Conservation (phyloP, 2,797 vertebrate genomes). For the Eospalax fontanierii region DNA sequence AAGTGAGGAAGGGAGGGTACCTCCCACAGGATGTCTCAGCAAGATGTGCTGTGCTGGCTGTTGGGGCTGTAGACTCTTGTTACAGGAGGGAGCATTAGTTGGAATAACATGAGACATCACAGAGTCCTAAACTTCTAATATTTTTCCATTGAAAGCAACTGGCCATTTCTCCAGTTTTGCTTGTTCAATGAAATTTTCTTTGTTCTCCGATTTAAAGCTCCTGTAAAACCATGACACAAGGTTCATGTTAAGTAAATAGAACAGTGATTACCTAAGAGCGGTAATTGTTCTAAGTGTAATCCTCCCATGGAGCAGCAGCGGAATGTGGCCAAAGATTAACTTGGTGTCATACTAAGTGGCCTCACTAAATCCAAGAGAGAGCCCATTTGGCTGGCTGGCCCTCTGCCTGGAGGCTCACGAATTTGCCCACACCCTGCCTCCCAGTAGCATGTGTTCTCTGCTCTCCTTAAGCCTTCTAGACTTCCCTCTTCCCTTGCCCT, state of each 20-base stretch:
- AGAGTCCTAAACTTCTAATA: neutral
- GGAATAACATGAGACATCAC: neutral
- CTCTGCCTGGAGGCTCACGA: neutral
- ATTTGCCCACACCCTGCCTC: neutral
- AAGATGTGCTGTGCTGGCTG: neutral
- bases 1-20: neutral
- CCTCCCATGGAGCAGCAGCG: neutral
- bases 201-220: neutral
- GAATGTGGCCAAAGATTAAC: neutral
- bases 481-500: neutral
- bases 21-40: neutral
- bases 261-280: neutral
- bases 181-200: neutral
- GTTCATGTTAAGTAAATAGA: neutral
- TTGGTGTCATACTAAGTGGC: neutral
- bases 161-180: neutral
- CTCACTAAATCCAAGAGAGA: neutral
- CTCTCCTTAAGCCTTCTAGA: neutral
- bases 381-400: neutral
- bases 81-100: neutral
- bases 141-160: constrained; percentile 37
- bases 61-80: neutral
- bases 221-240: neutral
- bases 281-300: neutral
- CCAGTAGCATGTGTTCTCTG: neutral